Evolutionary conservation across 2,888 invertebrate genomes (phyloP).

Genomic region (Heliconius aoede): DNA sequence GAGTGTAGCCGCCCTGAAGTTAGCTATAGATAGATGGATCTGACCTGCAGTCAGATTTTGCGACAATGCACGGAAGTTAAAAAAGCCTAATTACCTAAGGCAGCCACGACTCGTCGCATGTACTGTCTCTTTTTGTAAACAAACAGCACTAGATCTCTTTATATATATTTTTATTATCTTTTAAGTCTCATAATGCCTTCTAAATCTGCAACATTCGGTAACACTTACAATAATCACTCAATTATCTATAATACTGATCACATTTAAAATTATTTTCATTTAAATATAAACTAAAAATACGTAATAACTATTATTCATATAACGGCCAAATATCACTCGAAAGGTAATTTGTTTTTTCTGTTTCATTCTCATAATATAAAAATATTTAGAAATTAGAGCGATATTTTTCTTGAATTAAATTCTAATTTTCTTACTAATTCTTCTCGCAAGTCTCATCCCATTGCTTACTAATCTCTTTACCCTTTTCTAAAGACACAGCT

Average conservation of each 20-base stretch:
- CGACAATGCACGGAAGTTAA: too few species aligned
- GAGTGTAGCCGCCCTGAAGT: too few species aligned
- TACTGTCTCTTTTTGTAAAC: not conserved
- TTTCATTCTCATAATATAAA: not conserved
- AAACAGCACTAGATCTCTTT: not conserved
- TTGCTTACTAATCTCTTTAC: conserved; percentile 54
- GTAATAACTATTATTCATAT: not conserved
- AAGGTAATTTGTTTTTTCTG: not conserved
- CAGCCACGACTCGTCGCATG: too few species aligned
- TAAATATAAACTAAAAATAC: conserved; percentile 23
- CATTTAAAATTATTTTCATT: conserved; percentile 24
- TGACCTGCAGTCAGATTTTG: too few species aligned
- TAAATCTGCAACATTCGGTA: not conserved
- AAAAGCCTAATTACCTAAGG: too few species aligned
- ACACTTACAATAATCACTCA: conserved; percentile 34
- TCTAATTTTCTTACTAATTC: not conserved
- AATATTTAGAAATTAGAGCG: not conserved
- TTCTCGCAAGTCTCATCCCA: conserved; percentile 59
- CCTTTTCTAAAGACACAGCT: conserved; percentile 71
- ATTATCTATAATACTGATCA: conserved; percentile 43
- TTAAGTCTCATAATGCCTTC: conserved; percentile 19
- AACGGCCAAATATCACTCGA: conserved; percentile 14
- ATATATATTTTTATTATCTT: not conserved
- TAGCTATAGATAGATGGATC: too few species aligned
- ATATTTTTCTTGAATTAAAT: conserved; percentile 1